Evolutionary conservation across 1,140 invertebrate genomes (phyloP).

Genomic region (Brachionus calyciflorus): DNA sequence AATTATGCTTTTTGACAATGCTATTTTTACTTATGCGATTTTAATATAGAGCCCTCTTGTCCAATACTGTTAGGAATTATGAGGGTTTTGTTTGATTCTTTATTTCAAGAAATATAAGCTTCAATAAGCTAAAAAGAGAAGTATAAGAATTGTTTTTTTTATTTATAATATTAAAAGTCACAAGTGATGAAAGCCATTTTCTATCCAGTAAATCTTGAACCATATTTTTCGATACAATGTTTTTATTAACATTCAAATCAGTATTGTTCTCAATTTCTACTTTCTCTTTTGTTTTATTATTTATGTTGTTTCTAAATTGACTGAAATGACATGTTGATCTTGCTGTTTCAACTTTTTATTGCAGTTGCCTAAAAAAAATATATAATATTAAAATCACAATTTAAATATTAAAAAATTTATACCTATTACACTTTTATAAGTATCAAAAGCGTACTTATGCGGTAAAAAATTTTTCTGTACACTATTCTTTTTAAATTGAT

Average conservation of each 20-base stretch:
- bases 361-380: slow-evolving; percentile 28
- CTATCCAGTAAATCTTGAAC: slow-evolving; percentile 23
- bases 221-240: slow-evolving; percentile 20
- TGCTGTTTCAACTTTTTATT: neutral
- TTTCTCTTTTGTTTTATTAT: neutral
- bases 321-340: neutral
- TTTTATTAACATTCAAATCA: slow-evolving; percentile 9
- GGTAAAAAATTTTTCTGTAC: slow-evolving; percentile 20
- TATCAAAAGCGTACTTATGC: slow-evolving; percentile 31
- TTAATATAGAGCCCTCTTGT: too few species aligned
- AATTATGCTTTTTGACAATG: too few species aligned
- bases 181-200: slow-evolving; percentile 23
- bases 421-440: slow-evolving; percentile 43
- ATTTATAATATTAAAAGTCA: slow-evolving; percentile 6
- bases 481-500: slow-evolving; percentile 40
- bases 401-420: neutral
- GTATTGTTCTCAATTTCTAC: slow-evolving; percentile 4
- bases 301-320: neutral
- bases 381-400: neutral
- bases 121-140: slow-evolving; percentile 24
- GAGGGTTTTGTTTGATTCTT: neutral
- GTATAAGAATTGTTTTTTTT: neutral
- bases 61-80: slow-evolving; percentile 33
- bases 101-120: slow-evolving; percentile 29
- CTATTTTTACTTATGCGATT: too few species aligned